These are phyloP conservation scores for Aleiodes sp. DNA, from an alignment of 1,140 invertebrate genomes.

Conservation along the genomic window DNA sequence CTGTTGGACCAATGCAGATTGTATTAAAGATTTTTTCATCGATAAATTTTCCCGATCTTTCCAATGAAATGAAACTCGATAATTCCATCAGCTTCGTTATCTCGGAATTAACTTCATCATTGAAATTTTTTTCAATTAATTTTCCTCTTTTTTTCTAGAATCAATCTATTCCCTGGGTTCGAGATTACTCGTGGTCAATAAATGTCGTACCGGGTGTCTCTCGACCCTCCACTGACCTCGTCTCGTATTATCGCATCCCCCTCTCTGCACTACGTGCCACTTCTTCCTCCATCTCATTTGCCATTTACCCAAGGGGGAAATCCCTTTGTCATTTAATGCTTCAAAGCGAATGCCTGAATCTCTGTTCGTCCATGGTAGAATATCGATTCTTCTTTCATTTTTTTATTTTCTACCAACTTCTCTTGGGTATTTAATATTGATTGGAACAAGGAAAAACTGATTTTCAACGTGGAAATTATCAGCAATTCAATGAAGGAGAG, in stretches of 20 bases:
- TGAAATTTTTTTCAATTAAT: no score
- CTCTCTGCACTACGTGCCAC: conserved; percentile 21
- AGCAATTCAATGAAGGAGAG: no score
- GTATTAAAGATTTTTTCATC: no score
- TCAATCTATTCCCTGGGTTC: conserved; percentile 3
- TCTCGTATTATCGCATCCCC: conserved; percentile 40
- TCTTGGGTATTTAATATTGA: no score
- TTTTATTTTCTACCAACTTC: background rate
- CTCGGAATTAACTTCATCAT: no score
- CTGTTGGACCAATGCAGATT: no score
- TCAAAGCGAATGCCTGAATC: background rate
- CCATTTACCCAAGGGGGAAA: background rate
- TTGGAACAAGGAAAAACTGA: no score
- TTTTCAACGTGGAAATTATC: no score
- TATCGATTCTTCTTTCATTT: background rate
- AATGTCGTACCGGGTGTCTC: conserved; percentile 18
- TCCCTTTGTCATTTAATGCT: background rate
- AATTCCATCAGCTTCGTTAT: no score
- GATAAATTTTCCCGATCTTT: no score
- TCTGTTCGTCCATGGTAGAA: background rate
- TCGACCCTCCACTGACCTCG: conserved; percentile 39
- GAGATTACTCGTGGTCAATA: conserved; percentile 37
- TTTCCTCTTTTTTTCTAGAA: background rate
- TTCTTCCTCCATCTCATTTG: background rate
- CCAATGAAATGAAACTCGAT: no score